Conservation (phyloP, 92 coral and sea anemone species). For the Galaxea fascicularis region DNA sequence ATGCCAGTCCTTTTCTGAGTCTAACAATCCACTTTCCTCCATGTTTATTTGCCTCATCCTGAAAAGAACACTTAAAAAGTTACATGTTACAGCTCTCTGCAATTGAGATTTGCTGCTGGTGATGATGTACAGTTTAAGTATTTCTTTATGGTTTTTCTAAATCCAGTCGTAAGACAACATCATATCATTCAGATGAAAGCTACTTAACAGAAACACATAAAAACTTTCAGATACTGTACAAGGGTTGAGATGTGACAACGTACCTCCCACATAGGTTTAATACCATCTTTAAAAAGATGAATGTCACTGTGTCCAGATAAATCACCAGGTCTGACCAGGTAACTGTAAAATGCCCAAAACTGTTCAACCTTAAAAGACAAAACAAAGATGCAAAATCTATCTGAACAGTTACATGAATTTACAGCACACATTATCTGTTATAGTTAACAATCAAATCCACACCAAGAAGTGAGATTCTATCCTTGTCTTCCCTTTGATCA, state of each 20-base stretch:
- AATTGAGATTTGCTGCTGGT: no score
- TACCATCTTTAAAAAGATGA: constrained; percentile 98
- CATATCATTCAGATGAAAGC: neutral
- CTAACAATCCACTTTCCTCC: constrained; percentile 99
- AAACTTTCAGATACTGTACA: neutral
- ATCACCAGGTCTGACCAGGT: constrained; percentile 92
- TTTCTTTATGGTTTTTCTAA: no score
- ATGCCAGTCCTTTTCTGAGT: constrained; percentile 94
- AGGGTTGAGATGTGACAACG: neutral
- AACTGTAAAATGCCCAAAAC: constrained; percentile 96
- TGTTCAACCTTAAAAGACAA: constrained; percentile 86
- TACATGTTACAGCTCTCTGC: neutral
- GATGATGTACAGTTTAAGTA: no score
- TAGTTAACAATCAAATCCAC: no score
- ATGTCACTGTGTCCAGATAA: constrained; percentile 97
- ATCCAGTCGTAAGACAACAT: no score
- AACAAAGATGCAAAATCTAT: neutral
- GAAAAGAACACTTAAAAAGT: neutral
- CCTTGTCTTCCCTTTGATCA: no score
- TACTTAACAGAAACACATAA: no score
- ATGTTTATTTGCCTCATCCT: constrained; percentile 98
- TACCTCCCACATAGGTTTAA: constrained; percentile 99
- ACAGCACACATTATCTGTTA: no score
- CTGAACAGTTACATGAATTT: neutral
- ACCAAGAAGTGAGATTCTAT: no score